A percentile compares a stretch with the other conserved stretches of the same genome.
Conservation (phyloP, 1,140 invertebrate species). For the Polyergus mexicanus region DNA sequence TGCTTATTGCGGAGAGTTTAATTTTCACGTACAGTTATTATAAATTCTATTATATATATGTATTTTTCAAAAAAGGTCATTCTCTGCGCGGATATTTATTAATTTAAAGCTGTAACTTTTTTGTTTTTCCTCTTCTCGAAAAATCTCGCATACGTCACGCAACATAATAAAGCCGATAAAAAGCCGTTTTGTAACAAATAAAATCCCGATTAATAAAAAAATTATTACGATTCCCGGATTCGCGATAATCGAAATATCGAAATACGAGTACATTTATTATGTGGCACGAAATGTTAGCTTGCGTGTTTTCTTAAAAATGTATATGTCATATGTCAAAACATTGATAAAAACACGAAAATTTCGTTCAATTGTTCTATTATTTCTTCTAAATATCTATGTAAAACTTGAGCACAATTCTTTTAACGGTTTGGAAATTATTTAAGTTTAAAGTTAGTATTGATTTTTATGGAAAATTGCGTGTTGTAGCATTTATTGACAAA, state of each 20-base stretch:
- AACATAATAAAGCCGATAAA: neutral
- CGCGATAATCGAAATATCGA: neutral
- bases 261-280: no score
- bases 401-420: no score
- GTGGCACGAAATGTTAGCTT: neutral
- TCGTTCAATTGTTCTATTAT: no score
- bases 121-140: neutral
- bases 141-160: no score
- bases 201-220: neutral
- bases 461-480: no score
- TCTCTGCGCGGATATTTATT: neutral
- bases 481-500: no score
- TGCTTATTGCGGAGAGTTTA: conserved; percentile 10
- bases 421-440: no score
- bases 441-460: no score
- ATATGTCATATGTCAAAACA: no score
- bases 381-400: no score
- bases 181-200: neutral
- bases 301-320: no score
- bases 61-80: neutral
- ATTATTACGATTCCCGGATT: neutral
- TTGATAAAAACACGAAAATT: no score
- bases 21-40: neutral
- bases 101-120: neutral
- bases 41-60: neutral